phyloP scores from a whole-genome alignment of 2,113 vertebrate genomes.

The Uria aalge region DNA sequence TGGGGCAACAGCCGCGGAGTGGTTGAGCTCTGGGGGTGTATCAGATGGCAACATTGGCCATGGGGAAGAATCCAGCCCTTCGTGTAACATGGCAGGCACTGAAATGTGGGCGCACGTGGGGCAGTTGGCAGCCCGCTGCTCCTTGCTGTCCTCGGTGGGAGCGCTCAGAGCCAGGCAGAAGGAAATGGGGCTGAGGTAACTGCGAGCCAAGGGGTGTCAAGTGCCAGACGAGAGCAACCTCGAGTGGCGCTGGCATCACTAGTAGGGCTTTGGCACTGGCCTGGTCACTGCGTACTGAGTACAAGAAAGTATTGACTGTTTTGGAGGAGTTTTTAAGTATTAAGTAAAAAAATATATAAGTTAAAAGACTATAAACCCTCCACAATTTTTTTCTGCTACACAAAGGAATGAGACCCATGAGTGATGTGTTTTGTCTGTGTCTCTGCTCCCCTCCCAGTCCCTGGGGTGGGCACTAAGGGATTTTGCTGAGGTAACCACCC shows the following conservation, averaged over 20 bases:
- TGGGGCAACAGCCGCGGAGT: fast-evolving
- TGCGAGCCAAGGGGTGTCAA: neutral
- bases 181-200: neutral
- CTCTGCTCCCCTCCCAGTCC: neutral
- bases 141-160: neutral
- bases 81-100: neutral
- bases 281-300: neutral
- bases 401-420: neutral
- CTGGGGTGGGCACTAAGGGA: neutral
- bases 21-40: neutral
- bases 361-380: neutral
- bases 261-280: neutral
- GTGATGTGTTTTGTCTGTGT: neutral
- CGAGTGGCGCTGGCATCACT: fast-evolving
- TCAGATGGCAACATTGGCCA: neutral
- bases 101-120: neutral
- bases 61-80: neutral
- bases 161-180: neutral
- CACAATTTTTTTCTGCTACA: neutral
- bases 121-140: neutral
- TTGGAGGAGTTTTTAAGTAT: neutral
- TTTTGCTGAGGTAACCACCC: neutral
- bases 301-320: neutral
- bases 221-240: neutral
- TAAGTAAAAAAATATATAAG: neutral